Evolutionary conservation across 2,113 vertebrate genomes (phyloP).

Genomic region (Macheiramphus alcinus): DNA sequence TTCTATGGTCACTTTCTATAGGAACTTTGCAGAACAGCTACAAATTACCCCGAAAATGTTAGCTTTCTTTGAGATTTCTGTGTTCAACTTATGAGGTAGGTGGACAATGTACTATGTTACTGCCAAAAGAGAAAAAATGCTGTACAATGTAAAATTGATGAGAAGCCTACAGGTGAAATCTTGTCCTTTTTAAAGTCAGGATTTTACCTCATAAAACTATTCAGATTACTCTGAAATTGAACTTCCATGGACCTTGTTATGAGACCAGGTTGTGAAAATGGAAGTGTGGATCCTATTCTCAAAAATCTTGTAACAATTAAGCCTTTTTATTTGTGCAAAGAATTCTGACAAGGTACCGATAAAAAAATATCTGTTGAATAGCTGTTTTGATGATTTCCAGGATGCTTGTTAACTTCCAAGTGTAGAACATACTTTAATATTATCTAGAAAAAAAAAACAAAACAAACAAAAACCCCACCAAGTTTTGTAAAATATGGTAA

Average conservation of each 20-base stretch:
- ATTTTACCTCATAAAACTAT: not conserved
- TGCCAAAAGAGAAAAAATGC: not conserved
- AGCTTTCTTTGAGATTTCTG: not conserved
- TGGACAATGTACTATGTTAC: not conserved
- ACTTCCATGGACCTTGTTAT: not conserved
- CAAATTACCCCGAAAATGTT: not conserved
- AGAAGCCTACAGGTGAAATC: not conserved
- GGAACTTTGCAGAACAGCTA: not conserved
- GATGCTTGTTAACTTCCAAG: not conserved
- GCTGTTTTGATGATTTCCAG: not conserved
- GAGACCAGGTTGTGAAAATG: not conserved
- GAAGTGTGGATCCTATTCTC: not conserved
- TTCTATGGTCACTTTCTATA: not conserved
- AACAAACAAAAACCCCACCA: not conserved
- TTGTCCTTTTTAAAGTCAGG: not conserved
- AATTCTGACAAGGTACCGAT: not conserved
- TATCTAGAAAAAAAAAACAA: not conserved
- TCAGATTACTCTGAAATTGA: not conserved
- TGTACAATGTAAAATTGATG: not conserved
- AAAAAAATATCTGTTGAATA: not conserved
- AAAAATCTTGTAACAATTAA: not conserved
- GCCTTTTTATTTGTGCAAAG: not conserved
- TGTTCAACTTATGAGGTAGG: not conserved
- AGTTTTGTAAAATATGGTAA: not conserved
- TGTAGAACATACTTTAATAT: not conserved